Conservation (phyloP, 1,140 invertebrate species). For the Drosophila trapezifrons region DNA sequence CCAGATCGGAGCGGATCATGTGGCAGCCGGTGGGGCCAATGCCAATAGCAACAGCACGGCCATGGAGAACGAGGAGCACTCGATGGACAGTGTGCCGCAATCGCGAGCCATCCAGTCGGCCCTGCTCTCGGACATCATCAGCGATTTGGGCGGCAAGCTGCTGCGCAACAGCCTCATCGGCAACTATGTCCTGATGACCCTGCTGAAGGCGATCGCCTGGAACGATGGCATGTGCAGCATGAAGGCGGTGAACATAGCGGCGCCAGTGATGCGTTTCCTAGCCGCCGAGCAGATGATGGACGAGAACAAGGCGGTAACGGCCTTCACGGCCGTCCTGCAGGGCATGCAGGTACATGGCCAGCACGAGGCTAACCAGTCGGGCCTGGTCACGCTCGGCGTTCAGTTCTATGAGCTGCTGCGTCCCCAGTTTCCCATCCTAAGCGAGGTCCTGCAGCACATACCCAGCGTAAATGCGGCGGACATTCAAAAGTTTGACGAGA, state of each 20-base stretch:
- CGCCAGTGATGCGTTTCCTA: constrained; percentile 87
- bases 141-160: constrained; percentile 89
- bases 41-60: constrained; percentile 84
- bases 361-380: constrained; percentile 89
- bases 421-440: constrained; percentile 88
- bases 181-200: constrained; percentile 87
- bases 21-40: constrained; percentile 54
- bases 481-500: constrained; percentile 92
- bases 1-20: constrained; percentile 74
- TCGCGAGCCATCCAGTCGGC: constrained; percentile 85
- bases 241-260: constrained; percentile 89
- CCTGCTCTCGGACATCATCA: constrained; percentile 88
- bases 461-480: constrained; percentile 91
- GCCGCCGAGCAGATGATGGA: constrained; percentile 87
- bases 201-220: constrained; percentile 92
- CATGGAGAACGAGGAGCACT: constrained; percentile 89
- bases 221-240: constrained; percentile 92
- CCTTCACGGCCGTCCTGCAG: constrained; percentile 90
- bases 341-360: constrained; percentile 92
- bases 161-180: constrained; percentile 88
- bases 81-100: constrained; percentile 86
- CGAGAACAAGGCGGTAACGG: constrained; percentile 88
- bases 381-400: constrained; percentile 78
- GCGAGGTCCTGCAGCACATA: constrained; percentile 89
- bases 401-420: constrained; percentile 93